A percentile compares a stretch with the other conserved stretches of the same genome.
These are phyloP conservation scores for Patella vulgata DNA, from an alignment of 1,140 invertebrate species.

Conservation along the genomic window DNA sequence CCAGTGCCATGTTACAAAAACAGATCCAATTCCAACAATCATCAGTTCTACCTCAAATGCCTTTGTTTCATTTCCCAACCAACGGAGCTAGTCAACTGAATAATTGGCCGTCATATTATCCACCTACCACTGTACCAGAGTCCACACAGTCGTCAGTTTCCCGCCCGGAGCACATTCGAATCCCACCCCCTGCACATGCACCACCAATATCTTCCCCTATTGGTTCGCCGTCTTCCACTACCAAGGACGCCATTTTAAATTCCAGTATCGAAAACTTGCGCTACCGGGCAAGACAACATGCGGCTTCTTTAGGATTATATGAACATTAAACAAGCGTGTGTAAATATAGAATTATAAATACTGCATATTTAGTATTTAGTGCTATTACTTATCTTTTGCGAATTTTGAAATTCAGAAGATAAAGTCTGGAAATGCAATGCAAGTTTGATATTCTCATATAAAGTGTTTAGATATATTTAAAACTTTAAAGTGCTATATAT, in stretches of 20 bases:
- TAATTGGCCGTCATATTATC: slow-evolving; percentile 8
- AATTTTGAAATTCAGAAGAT: no score
- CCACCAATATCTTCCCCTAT: slow-evolving; percentile 6
- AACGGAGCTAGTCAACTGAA: background rate
- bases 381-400: no score
- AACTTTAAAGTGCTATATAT: no score
- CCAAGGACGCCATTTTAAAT: slow-evolving; percentile 28
- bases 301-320: slow-evolving; percentile 31
- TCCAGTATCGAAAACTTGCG: slow-evolving; percentile 44
- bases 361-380: no score
- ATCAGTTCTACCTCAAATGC: slow-evolving; percentile 8
- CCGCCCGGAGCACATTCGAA: background rate
- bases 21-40: slow-evolving; percentile 19
- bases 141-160: background rate
- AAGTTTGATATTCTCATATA: no score
- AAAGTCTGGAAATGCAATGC: no score
- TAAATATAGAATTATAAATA: no score
- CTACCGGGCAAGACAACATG: slow-evolving; percentile 34
- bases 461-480: no score
- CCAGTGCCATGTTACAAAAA: slow-evolving; percentile 31
- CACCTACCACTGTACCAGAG: background rate
- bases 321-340: no score
- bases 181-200: slow-evolving; percentile 2
- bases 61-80: slow-evolving; percentile 11
- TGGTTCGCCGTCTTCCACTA: slow-evolving; percentile 9